Evolutionary conservation across 2,888 invertebrate genomes (phyloP), one percentile per base, ranked within the genome.

Genomic region (Oligia strigilis): DNA sequence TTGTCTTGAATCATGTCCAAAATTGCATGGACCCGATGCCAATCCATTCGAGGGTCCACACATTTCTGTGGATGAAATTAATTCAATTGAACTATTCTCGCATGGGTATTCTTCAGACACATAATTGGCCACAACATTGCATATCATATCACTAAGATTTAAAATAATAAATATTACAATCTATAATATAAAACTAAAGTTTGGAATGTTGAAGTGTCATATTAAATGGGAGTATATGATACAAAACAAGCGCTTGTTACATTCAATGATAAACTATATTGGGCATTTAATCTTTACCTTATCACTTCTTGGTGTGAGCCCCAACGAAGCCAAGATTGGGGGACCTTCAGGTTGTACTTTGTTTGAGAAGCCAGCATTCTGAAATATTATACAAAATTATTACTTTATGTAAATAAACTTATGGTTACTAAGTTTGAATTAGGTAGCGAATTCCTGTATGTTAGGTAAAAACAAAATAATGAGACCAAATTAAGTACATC

Each of bases 261-360:
- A 82, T 82, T 78, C 74, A 87, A 36, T 84, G 88, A 89, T 90
- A 90, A 89, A 84, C 76, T 83, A 80, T 78, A 80, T 86, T 87
- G 82, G 77, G 77, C 67, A 80, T 84, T 71, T 87, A 93, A 95
- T 95, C 92, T 93, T 92, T 96, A 97, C 97, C 97, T 97, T 97
- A 95, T 97, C 97, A 95, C 97, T 97, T 91, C 96, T 94, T 75
- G 97, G 97, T 90, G 97, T 97, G 88, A 97, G 96, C 75, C 97
- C 97, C 93, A 97, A 86, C 65, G 97, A 97, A 84, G 97, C 96
- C 95, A 97, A 93, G 89, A 97, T 97, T 71, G 97, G 97, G 67
- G 97, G 97, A 66, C 97, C 97, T 92, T 97, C 97, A 23, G 96
- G 96, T 86, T 96, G 97, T 43, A 96, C 75, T 92, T 96, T 97